Conservation (phyloP, 2,888 invertebrate genomes). For the Polymixis flavicincta region DNA sequence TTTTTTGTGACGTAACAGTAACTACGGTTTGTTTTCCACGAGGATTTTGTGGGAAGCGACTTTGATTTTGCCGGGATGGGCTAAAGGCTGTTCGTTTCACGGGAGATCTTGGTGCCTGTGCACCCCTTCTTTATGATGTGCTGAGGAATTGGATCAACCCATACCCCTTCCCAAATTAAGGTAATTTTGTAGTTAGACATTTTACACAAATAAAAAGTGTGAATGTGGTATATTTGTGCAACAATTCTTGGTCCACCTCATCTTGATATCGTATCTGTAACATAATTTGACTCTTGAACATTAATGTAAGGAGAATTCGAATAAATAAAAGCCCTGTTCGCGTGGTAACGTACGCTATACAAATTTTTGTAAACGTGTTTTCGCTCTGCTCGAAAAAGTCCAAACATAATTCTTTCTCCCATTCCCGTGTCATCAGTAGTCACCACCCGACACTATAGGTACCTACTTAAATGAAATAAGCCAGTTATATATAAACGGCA, state of each 20-base stretch:
- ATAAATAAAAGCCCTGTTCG: no score
- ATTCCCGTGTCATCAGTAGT: slow-evolving; percentile 45
- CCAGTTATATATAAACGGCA: slow-evolving; percentile 63
- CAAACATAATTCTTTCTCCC: slow-evolving; percentile 29
- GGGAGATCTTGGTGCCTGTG: no score
- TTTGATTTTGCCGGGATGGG: neutral
- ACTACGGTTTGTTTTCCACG: no score
- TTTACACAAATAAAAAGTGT: no score
- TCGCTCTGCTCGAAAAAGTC: neutral
- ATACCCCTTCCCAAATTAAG: no score
- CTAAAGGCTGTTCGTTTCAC: no score
- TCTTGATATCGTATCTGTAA: neutral
- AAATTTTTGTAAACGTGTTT: neutral
- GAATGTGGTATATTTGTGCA: neutral
- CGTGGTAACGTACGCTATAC: no score
- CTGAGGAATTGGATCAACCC: no score
- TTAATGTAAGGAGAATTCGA: no score
- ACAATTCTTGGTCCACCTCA: neutral
- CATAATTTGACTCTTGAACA: neutral
- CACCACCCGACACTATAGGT: slow-evolving; percentile 32
- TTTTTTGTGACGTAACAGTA: neutral
- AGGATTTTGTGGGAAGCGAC: no score
- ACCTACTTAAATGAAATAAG: slow-evolving; percentile 60
- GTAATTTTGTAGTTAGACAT: no score
- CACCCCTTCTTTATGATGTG: no score